Evolutionary conservation across 2,888 invertebrate genomes (phyloP).

Genomic region (Agrenia bidenticulata): DNA sequence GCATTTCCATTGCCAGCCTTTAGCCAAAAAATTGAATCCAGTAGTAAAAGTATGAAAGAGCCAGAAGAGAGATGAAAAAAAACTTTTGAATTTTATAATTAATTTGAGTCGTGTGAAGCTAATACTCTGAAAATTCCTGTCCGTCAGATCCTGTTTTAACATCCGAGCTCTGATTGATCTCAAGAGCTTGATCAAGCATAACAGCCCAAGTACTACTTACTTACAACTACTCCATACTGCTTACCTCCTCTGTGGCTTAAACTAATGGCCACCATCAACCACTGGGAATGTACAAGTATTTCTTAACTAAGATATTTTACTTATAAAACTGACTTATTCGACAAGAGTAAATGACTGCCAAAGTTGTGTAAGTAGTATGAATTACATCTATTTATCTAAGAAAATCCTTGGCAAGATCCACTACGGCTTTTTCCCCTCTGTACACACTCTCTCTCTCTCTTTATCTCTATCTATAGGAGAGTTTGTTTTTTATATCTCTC

Average conservation of each 20-base stretch:
- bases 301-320: background rate
- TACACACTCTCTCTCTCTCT: too few species aligned
- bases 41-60: too few species aligned
- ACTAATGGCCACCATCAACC: background rate
- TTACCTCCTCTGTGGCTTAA: background rate
- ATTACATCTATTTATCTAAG: conserved; percentile 24
- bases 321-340: conserved; percentile 1
- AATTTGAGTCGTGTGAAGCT: conserved; percentile 23
- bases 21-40: too few species aligned
- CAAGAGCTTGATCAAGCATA: conserved; percentile 12
- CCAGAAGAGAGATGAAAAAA: background rate
- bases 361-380: conserved; percentile 22
- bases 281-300: too few species aligned
- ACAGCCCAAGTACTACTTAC: too few species aligned
- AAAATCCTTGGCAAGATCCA: conserved; percentile 18
- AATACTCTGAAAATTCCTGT: conserved; percentile 12
- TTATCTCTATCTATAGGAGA: too few species aligned
- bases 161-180: conserved; percentile 15
- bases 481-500: too few species aligned
- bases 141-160: conserved; percentile 18
- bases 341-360: conserved; percentile 18
- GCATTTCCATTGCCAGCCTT: too few species aligned
- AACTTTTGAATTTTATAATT: conserved; percentile 10
- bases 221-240: too few species aligned
- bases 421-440: too few species aligned